Evolutionary conservation across 2,888 invertebrate genomes (phyloP).

Genomic region (Monoplex corrugatus): DNA sequence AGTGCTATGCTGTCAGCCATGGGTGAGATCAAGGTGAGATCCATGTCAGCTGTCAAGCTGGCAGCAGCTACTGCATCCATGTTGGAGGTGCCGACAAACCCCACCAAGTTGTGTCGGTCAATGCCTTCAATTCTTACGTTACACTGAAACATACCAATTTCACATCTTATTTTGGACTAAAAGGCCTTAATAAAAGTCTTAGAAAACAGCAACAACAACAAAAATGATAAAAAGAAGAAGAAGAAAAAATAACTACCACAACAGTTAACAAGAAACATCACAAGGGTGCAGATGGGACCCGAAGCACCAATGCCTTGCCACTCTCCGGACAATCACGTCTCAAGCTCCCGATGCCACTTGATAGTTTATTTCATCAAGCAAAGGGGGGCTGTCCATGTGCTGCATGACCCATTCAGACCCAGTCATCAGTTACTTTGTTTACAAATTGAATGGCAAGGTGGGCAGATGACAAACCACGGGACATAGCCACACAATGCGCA

Average conservation of each 20-base stretch:
- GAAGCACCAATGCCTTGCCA: too few species aligned
- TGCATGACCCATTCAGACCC: too few species aligned
- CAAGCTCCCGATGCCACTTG: neutral
- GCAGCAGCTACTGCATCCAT: conserved; percentile 65
- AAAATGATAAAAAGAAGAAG: neutral
- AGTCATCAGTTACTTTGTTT: too few species aligned
- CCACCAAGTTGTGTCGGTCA: conserved; percentile 68
- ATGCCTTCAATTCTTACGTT: conserved; percentile 63
- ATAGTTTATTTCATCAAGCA: too few species aligned
- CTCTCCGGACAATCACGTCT: too few species aligned
- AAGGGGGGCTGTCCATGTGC: too few species aligned
- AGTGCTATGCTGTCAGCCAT: conserved; percentile 68
- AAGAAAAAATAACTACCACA: neutral
- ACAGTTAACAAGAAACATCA: too few species aligned
- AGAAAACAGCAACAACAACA: neutral
- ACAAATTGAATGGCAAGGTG: too few species aligned
- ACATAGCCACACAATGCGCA: too few species aligned
- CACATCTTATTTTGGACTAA: neutral
- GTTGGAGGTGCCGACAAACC: conserved; percentile 73
- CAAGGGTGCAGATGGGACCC: too few species aligned
- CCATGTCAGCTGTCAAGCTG: conserved; percentile 83
- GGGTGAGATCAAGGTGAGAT: conserved; percentile 82
- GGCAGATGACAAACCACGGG: too few species aligned
- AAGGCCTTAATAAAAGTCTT: neutral
- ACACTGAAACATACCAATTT: conserved; percentile 64